Conservation (phyloP, 2,797 vertebrate genomes). For the Chelon auratus region DNA sequence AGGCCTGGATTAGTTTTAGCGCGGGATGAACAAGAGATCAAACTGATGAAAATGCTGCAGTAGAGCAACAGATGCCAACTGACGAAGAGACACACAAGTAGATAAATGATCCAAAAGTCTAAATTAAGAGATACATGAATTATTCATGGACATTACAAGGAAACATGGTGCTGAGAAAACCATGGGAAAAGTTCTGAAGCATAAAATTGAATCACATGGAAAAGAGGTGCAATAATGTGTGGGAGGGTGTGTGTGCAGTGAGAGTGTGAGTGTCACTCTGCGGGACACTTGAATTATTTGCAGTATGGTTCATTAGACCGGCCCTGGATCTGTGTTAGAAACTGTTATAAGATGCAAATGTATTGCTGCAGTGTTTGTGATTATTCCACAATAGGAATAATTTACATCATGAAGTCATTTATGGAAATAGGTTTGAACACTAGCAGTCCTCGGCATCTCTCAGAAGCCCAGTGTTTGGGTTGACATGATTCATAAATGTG, state of each 20-base stretch:
- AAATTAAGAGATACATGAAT: neutral
- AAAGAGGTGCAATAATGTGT: constrained; percentile 27
- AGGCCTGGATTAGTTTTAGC: neutral
- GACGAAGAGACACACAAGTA: neutral
- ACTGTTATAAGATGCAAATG: constrained; percentile 19
- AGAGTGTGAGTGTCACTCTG: constrained; percentile 15
- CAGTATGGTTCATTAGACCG: constrained; percentile 32
- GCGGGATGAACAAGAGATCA: neutral
- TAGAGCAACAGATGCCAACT: neutral
- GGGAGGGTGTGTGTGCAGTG: constrained; percentile 21
- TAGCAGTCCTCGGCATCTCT: neutral
- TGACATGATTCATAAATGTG: too few species aligned
- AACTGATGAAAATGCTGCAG: neutral
- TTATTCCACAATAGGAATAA: constrained; percentile 8
- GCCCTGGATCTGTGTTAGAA: constrained; percentile 3
- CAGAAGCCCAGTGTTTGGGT: neutral
- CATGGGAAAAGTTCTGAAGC: neutral
- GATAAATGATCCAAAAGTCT: neutral
- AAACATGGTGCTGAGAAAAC: neutral
- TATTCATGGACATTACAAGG: neutral
- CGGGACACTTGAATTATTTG: constrained; percentile 29
- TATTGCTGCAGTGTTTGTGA: constrained; percentile 4
- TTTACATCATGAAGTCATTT: constrained; percentile 4
- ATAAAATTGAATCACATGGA: constrained; percentile 32
- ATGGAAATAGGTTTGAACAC: neutral